Conservation (phyloP, 2,113 vertebrate genomes). For the Pholis gunnellus region DNA sequence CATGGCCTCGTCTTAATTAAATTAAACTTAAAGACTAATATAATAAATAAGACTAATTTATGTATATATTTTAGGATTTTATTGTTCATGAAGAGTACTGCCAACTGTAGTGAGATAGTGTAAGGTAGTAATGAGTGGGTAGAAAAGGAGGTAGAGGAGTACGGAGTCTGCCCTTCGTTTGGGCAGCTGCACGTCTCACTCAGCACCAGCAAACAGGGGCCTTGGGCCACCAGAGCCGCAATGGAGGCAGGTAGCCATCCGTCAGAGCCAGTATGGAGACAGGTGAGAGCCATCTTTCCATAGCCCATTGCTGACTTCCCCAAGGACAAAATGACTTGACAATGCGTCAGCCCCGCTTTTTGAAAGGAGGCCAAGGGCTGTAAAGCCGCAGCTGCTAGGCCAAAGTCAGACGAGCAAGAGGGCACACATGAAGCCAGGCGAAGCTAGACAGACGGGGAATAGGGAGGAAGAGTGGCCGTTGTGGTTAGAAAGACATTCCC, state of each 20-base stretch:
- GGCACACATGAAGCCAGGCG: conserved; percentile 37
- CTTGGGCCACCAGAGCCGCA: conserved; percentile 74
- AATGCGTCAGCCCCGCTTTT: conserved; percentile 80
- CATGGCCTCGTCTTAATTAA: not conserved
- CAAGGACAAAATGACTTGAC: conserved; percentile 92
- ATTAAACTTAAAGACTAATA: not conserved
- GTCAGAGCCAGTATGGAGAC: conserved; percentile 85
- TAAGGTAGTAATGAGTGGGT: conserved; percentile 33
- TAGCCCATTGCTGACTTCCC: conserved; percentile 84
- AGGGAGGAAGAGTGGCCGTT: conserved; percentile 21
- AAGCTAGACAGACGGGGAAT: conserved; percentile 22
- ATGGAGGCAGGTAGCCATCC: conserved; percentile 85
- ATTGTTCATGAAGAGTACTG: not conserved
- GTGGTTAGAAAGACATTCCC: conserved; percentile 56
- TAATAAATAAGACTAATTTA: no score
- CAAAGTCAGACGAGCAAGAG: conserved; percentile 65
- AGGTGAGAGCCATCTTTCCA: conserved; percentile 91
- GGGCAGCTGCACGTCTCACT: conserved; percentile 78
- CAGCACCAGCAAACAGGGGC: conserved; percentile 82
- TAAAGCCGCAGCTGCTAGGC: conserved; percentile 78
- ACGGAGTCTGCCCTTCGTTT: conserved; percentile 68
- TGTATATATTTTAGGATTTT: not conserved
- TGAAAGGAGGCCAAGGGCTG: conserved; percentile 78
- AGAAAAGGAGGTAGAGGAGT: conserved; percentile 28
- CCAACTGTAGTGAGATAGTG: not conserved